Base-by-base conservation (phyloP, 92 coral and sea anemone species). In the Diadumene lineata region DNA sequence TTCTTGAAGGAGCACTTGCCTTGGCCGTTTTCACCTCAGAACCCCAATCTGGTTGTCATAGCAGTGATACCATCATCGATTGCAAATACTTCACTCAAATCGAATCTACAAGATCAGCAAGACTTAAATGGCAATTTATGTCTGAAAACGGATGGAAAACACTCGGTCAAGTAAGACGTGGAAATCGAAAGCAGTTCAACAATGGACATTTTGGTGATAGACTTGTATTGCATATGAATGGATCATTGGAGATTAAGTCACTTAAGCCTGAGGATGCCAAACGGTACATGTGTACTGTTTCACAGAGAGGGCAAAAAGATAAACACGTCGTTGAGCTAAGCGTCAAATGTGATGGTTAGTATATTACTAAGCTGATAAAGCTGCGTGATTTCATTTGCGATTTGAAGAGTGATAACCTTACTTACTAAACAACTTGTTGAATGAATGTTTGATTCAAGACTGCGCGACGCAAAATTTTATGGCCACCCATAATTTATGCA, bases 231-330 rank as follows among this genome's bases (percentile, higher is more conserved):
- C 69, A 67, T 18, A 29, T 34, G 17, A 78, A 68, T 68, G 82
- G 82, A 6, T 78, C 82, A 4, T 65, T 78, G 25, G 34, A 56
- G 32, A 68, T 78, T 26, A 16, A 73, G 0, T 53, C 74, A 2
- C n/a, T 78, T 28, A 51, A 60, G 32, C 82, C 82, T 22, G 68
- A 68, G 17, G 82, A 78, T 46, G 82, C 70, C 7, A 68, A 68
- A 11, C 21, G 9, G 6, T 78, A 68, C 69, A 46, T 28, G 38
- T 78, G 82, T 31, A 69, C n/a, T 10, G 82, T 68, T 30, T 26
- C 28, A 8, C 56, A 64, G 33, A 17, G 2, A 13, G 53, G 72
- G 51, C 69, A 62, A 24, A 18, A 34, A 56, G 50, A 72, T 10
- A 60, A 44, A 2, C 77, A 72, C 66, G 9, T 33, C 9, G 34